A percentile compares a stretch with the other conserved stretches of the same genome.
Evolutionary conservation across 2,797 vertebrate genomes (phyloP).

Genomic region (Hydrolagus colliei): DNA sequence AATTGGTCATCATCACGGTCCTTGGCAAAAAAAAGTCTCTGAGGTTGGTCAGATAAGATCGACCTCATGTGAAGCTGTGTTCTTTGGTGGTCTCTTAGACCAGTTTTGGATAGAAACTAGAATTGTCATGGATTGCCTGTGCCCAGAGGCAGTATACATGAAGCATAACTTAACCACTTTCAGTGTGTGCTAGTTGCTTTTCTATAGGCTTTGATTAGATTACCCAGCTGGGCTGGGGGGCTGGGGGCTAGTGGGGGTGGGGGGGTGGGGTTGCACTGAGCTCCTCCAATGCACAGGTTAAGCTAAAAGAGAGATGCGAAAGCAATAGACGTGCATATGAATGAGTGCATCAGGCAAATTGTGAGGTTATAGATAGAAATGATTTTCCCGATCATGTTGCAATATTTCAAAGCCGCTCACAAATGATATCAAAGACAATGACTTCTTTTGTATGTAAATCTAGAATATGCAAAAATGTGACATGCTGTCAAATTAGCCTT

Average conservation of each 20-base stretch:
- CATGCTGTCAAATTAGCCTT: background rate
- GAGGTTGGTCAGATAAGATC: background rate
- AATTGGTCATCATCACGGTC: no score
- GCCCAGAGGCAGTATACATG: no score
- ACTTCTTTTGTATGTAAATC: background rate
- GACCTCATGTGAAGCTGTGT: background rate
- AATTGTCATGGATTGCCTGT: background rate
- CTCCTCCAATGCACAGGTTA: background rate
- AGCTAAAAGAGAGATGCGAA: background rate
- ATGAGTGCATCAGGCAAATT: background rate
- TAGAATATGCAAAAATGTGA: background rate
- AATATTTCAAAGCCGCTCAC: no score
- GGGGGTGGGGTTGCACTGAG: background rate
- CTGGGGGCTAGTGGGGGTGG: no score
- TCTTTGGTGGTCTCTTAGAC: background rate
- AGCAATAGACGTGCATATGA: background rate
- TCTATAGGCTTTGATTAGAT: background rate
- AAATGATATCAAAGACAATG: no score
- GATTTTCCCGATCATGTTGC: no score
- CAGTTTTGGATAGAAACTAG: background rate
- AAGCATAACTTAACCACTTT: background rate
- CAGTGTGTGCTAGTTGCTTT: background rate
- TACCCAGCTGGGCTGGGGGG: background rate
- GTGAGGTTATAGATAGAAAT: background rate
- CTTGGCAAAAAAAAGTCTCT: no score